Conservation (phyloP, 2,888 invertebrate genomes). For the Galerucella pusilla region DNA sequence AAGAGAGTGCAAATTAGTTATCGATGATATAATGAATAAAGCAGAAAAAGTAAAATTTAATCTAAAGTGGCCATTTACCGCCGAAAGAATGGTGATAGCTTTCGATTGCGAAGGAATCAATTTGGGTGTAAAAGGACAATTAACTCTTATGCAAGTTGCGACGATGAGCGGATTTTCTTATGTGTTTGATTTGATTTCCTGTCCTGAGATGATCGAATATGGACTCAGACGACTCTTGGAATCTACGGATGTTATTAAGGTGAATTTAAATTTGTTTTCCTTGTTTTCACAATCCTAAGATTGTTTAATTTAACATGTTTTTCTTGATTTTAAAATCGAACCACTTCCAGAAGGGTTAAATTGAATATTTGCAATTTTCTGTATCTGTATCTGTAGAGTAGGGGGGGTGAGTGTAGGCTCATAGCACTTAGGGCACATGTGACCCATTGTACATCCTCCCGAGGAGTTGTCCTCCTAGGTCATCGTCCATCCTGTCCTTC, state of each 20-base stretch:
- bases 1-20: slow-evolving; percentile 81
- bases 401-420: too few species aligned
- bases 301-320: too few species aligned
- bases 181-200: slow-evolving; percentile 88
- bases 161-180: slow-evolving; percentile 85
- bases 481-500: too few species aligned
- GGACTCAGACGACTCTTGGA: slow-evolving; percentile 85
- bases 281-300: too few species aligned
- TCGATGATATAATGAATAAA: slow-evolving; percentile 74
- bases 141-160: slow-evolving; percentile 88
- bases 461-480: too few species aligned
- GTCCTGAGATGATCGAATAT: slow-evolving; percentile 83
- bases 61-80: slow-evolving; percentile 59
- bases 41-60: slow-evolving; percentile 31
- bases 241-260: slow-evolving; percentile 84
- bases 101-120: slow-evolving; percentile 95
- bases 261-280: slow-evolving; percentile 54
- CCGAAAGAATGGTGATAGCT: slow-evolving; percentile 74
- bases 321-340: too few species aligned
- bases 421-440: too few species aligned
- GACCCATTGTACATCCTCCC: too few species aligned
- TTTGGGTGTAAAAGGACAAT: slow-evolving; percentile 86
- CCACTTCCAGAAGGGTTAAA: too few species aligned
- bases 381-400: too few species aligned
- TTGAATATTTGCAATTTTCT: too few species aligned